Conservation (phyloP, 2,797 vertebrate species). For the Lithobates pipiens region DNA sequence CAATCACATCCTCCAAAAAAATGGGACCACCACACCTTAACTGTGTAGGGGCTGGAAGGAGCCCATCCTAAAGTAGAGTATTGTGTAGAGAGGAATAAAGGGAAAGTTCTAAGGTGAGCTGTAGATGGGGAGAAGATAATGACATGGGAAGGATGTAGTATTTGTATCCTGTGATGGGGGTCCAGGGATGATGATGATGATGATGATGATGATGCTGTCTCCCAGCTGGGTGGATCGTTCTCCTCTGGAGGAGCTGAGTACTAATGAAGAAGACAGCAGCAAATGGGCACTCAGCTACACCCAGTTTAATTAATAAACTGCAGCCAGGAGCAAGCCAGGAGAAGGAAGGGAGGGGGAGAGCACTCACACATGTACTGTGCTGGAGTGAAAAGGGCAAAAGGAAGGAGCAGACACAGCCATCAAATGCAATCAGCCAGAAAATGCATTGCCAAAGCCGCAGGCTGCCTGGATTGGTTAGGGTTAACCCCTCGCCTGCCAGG, state of each 20-base stretch:
- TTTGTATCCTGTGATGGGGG: constrained; percentile 1
- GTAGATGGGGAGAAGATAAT: neutral
- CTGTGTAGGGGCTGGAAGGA: neutral
- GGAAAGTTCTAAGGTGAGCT: neutral
- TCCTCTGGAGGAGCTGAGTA: constrained; percentile 19
- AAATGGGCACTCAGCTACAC: constrained; percentile 39
- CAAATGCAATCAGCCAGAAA: constrained; percentile 52
- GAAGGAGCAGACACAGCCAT: constrained; percentile 46
- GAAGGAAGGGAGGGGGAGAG: constrained; percentile 57
- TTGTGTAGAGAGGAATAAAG: no score
- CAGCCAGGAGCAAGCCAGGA: constrained; percentile 61
- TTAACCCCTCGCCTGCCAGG: constrained; percentile 33
- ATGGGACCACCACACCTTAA: neutral
- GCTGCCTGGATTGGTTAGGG: constrained; percentile 23
- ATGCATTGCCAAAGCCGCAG: constrained; percentile 45
- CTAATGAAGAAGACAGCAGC: constrained; percentile 38
- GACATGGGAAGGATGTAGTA: constrained; percentile 19
- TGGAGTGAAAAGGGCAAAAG: constrained; percentile 58
- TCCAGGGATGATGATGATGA: constrained; percentile 4
- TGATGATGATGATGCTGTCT: neutral
- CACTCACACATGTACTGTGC: constrained; percentile 67
- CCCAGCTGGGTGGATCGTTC: constrained; percentile 23
- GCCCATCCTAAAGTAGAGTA: neutral
- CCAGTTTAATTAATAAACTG: constrained; percentile 41
- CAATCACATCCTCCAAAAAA: constrained; percentile 5